These are phyloP conservation scores for Cetonia aurata DNA, from an alignment of 2,888 invertebrate genomes.

Conservation along the genomic window DNA sequence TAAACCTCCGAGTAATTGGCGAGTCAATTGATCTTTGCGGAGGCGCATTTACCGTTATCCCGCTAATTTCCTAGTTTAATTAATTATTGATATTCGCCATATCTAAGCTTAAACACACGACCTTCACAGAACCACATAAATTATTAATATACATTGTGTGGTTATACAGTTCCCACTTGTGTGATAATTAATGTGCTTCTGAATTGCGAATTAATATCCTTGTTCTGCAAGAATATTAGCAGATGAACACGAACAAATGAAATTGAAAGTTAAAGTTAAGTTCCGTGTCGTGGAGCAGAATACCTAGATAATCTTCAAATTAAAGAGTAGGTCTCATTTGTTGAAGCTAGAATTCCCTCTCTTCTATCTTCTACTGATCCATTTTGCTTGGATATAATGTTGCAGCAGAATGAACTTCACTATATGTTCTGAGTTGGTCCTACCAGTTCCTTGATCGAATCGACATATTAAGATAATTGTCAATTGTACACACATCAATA, in stretches of 20 bases:
- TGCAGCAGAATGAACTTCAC: slow-evolving; percentile 1
- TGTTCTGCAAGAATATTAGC: slow-evolving; percentile 1
- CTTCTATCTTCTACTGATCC: no score
- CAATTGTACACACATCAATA: neutral
- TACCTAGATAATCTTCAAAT: no score
- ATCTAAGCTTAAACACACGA: neutral
- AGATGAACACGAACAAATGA: neutral
- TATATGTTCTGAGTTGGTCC: slow-evolving; percentile 17
- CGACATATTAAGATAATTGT: slow-evolving; percentile 2
- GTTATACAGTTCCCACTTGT: neutral
- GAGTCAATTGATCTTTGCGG: slow-evolving; percentile 1
- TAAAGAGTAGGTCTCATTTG: no score
- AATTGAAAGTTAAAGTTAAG: no score
- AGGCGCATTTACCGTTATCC: neutral
- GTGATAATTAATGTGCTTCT: neutral
- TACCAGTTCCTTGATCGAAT: slow-evolving; percentile 7
- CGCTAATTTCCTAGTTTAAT: neutral
- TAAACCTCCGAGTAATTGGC: neutral
- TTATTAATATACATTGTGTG: slow-evolving; percentile 1
- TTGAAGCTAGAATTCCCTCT: no score
- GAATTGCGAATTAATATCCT: slow-evolving; percentile 10
- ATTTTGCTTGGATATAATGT: slow-evolving; percentile 3
- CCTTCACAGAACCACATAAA: neutral
- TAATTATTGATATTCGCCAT: slow-evolving; percentile 1
- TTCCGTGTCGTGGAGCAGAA: no score